Evolutionary conservation across 2,113 vertebrate species (phyloP).

Genomic region (Larimichthys crocea): DNA sequence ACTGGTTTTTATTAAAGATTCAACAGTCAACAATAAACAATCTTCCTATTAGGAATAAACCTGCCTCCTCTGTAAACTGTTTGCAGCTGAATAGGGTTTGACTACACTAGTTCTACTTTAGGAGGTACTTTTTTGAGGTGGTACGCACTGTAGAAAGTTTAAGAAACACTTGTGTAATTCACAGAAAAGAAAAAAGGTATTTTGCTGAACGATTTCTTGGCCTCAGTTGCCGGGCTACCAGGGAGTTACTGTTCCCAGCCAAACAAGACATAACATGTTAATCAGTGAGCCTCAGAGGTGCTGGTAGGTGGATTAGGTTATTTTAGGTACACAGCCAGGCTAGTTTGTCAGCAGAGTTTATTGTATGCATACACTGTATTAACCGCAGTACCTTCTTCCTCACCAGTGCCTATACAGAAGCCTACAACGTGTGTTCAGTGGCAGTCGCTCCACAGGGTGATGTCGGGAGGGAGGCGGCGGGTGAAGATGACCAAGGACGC

Average conservation of each 20-base stretch:
- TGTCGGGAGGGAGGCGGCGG: slow-evolving; percentile 58
- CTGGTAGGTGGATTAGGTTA: background rate
- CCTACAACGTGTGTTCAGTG: slow-evolving; percentile 89
- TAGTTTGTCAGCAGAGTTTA: background rate
- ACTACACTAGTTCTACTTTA: too few relatives aligned
- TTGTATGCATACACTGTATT: background rate
- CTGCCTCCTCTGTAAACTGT: too few relatives aligned
- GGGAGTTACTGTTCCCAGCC: background rate
- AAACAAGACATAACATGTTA: background rate
- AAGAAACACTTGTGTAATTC: background rate
- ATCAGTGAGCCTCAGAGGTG: background rate
- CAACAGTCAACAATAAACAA: too few relatives aligned
- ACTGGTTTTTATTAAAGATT: too few relatives aligned
- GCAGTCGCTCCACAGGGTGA: slow-evolving; percentile 64
- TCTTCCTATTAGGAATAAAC: too few relatives aligned
- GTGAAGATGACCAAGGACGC: slow-evolving; percentile 87
- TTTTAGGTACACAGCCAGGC: background rate
- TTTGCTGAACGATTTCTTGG: background rate
- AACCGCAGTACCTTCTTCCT: background rate
- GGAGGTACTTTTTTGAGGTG: too few relatives aligned
- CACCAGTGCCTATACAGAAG: slow-evolving; percentile 91
- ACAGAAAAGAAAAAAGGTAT: background rate
- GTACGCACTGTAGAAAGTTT: too few relatives aligned
- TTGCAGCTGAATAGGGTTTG: too few relatives aligned
- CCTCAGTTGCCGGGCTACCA: background rate